Base-by-base conservation (phyloP, 2,888 invertebrate species). In the Linnaemya tessellans region DNA sequence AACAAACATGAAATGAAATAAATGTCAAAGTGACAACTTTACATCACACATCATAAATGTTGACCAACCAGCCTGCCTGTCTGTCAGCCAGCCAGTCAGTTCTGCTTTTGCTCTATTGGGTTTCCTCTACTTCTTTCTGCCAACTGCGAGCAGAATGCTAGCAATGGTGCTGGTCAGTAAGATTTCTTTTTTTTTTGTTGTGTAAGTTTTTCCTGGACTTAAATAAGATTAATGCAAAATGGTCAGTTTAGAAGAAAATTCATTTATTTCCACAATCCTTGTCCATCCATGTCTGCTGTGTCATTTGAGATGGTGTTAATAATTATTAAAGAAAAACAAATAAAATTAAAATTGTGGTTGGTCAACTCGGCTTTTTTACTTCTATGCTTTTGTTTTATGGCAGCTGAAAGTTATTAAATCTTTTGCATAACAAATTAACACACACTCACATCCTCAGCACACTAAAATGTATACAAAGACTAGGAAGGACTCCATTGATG, bases 1-100 rank as follows among this genome's bases (percentile, higher is more conserved):
- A 84, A 81, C 30, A 84, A 74, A 85, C 54, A 80, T 77, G 71
- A 81, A 70, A 79, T 54, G 25, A 74, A 64, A 85, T 85, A 85
- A 85, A 85, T 85, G 82, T 85, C 85, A 85, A 85, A 82, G 85
- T 85, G 85, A 85, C 82, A 82, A 71, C 71, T 71, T 85, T 82
- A 85, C 85, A 85, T 85, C 85, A 85, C 82, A 84, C 84, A 81
- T 78, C 73, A 80, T 80, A 80, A 74, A 80, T 80, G 80, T 68
- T 74, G 80, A 80, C 80, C 80, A 74, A 74, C 68, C 62, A 65
- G 25, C 15, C 70, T 46, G 8, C 25, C 67, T 58, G 3, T n/a
- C 49, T 62, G 35, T 46, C 41, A 56, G 22, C 25, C 67, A 65
- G 3, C 20, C 49, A 70, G 35, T 46, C 41, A 56, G 22, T 25